Evolutionary conservation across 2,888 invertebrate species (phyloP).

Genomic region (Steinernema carpocapsae): DNA sequence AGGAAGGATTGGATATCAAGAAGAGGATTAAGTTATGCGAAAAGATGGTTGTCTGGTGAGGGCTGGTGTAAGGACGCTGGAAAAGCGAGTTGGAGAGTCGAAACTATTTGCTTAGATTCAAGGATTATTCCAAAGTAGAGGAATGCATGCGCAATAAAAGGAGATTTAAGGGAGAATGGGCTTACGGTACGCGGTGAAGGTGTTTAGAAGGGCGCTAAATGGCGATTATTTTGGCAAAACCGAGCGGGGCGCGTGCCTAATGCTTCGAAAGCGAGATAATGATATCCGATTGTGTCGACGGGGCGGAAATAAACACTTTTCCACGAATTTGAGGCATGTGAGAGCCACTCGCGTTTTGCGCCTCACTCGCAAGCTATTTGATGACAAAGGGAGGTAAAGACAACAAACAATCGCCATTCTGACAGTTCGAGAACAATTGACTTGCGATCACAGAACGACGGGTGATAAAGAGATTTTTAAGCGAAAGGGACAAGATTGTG

Average conservation of each 20-base stretch:
- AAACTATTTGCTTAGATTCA: too few species aligned
- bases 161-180: too few species aligned
- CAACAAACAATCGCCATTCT: not conserved
- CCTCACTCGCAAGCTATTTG: not conserved
- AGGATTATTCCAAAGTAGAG: too few species aligned
- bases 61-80: too few species aligned
- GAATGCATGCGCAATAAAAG: too few species aligned
- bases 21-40: slow-evolving; percentile 17
- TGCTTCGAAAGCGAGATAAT: slow-evolving; percentile 11
- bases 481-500: too few species aligned
- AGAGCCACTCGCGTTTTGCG: not conserved
- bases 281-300: slow-evolving; percentile 23
- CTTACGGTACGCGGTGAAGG: slow-evolving; percentile 2
- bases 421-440: slow-evolving; percentile 1
- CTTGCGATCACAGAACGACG: not conserved
- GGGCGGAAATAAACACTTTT: slow-evolving; percentile 23
- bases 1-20: slow-evolving; percentile 18
- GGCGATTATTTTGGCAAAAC: not conserved
- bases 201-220: not conserved
- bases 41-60: not conserved
- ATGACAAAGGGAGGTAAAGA: not conserved
- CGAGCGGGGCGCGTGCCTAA: slow-evolving; percentile 17
- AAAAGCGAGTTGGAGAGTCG: too few species aligned
- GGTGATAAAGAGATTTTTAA: not conserved
- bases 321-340: not conserved